A percentile compares a stretch with the other conserved stretches of the same genome.
Evolutionary conservation across 1,140 invertebrate genomes (phyloP).

Genomic region (Zaprionus tsacasi): DNA sequence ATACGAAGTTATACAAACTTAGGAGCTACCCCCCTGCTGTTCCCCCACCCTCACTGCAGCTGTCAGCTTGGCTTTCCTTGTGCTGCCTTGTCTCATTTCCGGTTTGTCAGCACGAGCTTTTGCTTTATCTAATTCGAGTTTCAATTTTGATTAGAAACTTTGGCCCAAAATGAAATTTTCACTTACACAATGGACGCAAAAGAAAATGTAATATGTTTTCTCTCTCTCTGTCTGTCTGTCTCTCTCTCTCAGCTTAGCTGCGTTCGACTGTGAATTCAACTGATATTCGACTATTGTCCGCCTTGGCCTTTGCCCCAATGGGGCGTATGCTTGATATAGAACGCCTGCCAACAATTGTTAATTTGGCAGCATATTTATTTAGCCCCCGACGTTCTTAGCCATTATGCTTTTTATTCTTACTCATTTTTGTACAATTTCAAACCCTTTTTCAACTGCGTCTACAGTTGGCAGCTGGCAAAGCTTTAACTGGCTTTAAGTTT

Average conservation of each 20-base stretch:
- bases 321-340: constrained; percentile 33
- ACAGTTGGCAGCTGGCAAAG: too few species aligned
- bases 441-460: not conserved
- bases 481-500: not conserved
- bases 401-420: not conserved
- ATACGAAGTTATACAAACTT: constrained; percentile 28
- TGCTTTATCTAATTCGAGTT: not conserved
- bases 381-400: constrained; percentile 1
- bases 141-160: constrained; percentile 43
- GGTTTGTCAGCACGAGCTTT: constrained; percentile 35
- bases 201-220: not conserved
- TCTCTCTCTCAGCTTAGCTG: not conserved
- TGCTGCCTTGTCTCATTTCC: constrained; percentile 57
- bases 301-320: not conserved
- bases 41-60: constrained; percentile 26
- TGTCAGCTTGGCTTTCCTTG: constrained; percentile 28
- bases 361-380: constrained; percentile 40
- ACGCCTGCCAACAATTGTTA: constrained; percentile 16
- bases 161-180: constrained; percentile 32
- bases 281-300: not conserved
- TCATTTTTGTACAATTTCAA: not conserved
- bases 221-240: not conserved
- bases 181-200: not conserved
- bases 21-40: not conserved
- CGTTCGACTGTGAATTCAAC: not conserved